These are phyloP conservation scores for Ahaetulla prasina DNA, from an alignment of 2,113 vertebrate species.

Conservation along the genomic window DNA sequence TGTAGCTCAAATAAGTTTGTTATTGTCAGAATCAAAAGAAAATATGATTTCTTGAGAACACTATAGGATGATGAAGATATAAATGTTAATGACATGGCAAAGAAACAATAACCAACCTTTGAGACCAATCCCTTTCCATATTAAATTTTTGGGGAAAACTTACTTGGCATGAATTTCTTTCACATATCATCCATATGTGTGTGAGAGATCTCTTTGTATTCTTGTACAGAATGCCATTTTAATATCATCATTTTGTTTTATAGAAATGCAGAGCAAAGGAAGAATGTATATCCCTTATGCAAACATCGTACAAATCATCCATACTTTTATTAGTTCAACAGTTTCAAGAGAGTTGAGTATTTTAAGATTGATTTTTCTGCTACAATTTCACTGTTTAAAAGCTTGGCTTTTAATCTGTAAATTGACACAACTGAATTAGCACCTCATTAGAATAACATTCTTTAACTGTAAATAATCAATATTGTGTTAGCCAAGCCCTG, in stretches of 20 bases:
- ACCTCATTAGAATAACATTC: not conserved
- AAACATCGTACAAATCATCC: not conserved
- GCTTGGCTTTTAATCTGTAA: not conserved
- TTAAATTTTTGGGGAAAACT: not conserved
- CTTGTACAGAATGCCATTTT: not conserved
- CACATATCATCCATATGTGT: not conserved
- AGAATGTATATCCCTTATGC: not conserved
- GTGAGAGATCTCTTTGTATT: not conserved
- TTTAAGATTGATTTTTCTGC: not conserved
- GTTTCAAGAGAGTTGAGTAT: not conserved
- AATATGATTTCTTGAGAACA: not conserved
- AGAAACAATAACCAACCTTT: not conserved
- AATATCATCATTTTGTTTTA: not conserved
- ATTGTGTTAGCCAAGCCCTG: constrained; percentile 11
- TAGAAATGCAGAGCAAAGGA: not conserved
- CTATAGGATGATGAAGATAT: not conserved
- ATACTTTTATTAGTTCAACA: not conserved
- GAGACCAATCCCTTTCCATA: not conserved
- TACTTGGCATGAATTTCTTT: not conserved
- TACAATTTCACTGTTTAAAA: not conserved
- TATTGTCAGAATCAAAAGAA: not conserved
- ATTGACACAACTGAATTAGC: not conserved
- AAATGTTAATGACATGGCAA: not conserved
- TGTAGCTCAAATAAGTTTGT: not conserved
- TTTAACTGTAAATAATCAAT: not conserved